These are phyloP conservation scores for Callipepla squamata DNA, from an alignment of 2,113 vertebrate species.

Conservation along the genomic window DNA sequence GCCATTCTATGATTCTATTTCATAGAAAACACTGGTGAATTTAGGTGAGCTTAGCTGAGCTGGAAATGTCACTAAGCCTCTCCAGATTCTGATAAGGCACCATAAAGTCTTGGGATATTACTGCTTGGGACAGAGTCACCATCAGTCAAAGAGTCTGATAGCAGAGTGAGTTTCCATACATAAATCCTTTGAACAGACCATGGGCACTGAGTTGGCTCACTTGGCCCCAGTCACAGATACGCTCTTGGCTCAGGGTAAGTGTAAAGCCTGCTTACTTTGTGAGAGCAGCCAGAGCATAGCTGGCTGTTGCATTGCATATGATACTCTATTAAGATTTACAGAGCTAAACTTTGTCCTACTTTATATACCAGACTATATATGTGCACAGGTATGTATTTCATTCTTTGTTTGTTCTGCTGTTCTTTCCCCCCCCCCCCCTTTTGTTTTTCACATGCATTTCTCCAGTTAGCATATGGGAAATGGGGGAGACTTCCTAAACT, in stretches of 20 bases:
- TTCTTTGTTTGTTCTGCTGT: neutral
- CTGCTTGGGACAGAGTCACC: neutral
- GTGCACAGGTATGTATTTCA: neutral
- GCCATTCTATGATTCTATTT: neutral
- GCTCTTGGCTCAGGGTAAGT: neutral
- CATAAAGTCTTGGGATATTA: neutral
- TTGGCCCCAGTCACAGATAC: neutral
- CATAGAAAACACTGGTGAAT: neutral
- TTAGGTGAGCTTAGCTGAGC: neutral
- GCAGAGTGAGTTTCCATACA: neutral
- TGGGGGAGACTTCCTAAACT: neutral
- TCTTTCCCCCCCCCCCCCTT: neutral
- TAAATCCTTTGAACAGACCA: neutral
- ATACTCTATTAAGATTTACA: neutral
- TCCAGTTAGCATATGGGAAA: neutral
- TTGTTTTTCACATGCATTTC: neutral
- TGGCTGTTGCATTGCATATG: neutral
- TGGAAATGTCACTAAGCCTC: neutral
- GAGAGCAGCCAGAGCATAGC: neutral
- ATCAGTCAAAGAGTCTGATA: neutral
- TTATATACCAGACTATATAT: neutral
- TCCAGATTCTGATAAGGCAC: neutral
- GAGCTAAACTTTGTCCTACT: slow-evolving; percentile 28
- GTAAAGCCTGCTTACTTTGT: neutral
- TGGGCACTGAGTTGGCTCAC: neutral